These are phyloP conservation scores for Dendrocincla fuliginosa DNA, from an alignment of 2,797 vertebrate species.

Conservation along the genomic window DNA sequence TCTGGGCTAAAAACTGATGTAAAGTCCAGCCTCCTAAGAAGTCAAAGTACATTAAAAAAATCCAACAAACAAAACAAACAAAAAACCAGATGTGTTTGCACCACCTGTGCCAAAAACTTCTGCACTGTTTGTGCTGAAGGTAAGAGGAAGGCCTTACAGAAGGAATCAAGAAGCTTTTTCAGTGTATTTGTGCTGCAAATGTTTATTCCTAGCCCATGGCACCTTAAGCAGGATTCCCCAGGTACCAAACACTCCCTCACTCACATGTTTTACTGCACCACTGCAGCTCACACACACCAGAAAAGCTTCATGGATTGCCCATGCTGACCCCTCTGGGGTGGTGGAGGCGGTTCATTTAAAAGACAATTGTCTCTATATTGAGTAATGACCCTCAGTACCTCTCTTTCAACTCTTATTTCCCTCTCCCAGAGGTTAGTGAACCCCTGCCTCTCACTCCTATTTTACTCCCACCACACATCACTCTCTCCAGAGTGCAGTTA, in stretches of 20 bases:
- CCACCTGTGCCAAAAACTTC: not conserved
- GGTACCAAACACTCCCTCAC: not conserved
- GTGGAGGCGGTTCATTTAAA: not conserved
- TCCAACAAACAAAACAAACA: not conserved
- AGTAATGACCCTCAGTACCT: not conserved
- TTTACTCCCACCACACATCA: not conserved
- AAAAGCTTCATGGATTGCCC: not conserved
- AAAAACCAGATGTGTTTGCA: not conserved
- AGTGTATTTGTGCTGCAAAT: not conserved
- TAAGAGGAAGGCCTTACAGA: not conserved
- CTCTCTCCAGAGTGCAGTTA: not conserved
- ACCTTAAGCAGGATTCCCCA: not conserved
- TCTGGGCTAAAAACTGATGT: not conserved
- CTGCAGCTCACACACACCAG: not conserved
- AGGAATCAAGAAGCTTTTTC: not conserved
- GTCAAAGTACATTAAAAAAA: not conserved
- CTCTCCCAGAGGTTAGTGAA: not conserved
- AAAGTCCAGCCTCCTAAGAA: not conserved
- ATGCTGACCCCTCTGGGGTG: not conserved
- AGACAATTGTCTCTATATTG: not conserved
- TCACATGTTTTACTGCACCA: not conserved
- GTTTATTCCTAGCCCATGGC: not conserved
- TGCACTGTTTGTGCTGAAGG: not conserved
- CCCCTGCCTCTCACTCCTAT: not conserved
- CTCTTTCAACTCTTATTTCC: not conserved